Conservation (phyloP, 1,140 invertebrate genomes). For the Apis florea region DNA sequence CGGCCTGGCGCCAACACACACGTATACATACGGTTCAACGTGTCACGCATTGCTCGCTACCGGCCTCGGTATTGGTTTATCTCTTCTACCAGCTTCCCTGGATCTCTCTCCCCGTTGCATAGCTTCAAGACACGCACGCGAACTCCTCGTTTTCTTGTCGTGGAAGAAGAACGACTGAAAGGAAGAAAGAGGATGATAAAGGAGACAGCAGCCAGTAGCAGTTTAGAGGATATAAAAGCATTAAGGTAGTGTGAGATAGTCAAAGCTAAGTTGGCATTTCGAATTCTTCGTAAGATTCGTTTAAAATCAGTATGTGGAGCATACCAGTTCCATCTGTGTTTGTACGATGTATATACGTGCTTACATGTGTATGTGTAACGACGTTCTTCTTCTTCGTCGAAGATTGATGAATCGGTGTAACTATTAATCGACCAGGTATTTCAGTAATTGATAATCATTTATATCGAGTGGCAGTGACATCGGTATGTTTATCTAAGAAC, state of each 20-base stretch:
- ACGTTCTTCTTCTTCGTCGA: too few relatives aligned
- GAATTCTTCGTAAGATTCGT: conserved; percentile 19
- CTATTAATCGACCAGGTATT: conserved; percentile 6
- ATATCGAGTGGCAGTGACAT: background rate
- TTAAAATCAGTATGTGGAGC: background rate
- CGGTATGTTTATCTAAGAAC: background rate
- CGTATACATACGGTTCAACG: conserved; percentile 55
- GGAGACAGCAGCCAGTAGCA: conserved; percentile 46
- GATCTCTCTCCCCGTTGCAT: conserved; percentile 59
- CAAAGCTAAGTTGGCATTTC: conserved; percentile 27
- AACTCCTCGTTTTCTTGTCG: conserved; percentile 62
- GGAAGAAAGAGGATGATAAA: conserved; percentile 48
- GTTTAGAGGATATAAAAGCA: conserved; percentile 50
- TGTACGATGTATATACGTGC: background rate
- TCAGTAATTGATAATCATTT: background rate
- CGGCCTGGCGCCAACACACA: conserved; percentile 77
- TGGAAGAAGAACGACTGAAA: conserved; percentile 50
- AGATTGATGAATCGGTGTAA: background rate
- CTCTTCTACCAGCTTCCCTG: conserved; percentile 54
- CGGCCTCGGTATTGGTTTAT: conserved; percentile 52
- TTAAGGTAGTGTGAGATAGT: conserved; percentile 54
- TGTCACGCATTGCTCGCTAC: conserved; percentile 58
- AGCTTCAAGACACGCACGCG: conserved; percentile 63
- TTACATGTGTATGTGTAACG: background rate
- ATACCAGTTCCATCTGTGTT: background rate